phyloP scores from a whole-genome alignment of 2,113 vertebrate genomes.

The Tonatia bakeri region DNA sequence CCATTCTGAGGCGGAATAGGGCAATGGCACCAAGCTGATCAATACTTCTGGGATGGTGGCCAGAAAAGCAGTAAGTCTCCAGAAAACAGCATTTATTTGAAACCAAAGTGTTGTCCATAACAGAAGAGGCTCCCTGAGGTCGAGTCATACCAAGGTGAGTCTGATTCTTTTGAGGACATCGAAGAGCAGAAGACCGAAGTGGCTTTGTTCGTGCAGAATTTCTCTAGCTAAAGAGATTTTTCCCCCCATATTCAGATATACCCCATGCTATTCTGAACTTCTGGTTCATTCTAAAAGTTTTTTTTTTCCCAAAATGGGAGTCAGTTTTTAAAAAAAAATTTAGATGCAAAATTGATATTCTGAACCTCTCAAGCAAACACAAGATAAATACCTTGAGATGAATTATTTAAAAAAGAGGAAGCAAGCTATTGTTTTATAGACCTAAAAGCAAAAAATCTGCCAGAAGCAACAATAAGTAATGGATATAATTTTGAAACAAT shows the following conservation, averaged over 20 bases:
- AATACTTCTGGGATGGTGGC: constrained; percentile 62
- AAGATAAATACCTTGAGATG: not conserved
- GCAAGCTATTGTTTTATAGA: not conserved
- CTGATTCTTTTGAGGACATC: not conserved
- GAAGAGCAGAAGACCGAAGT: not conserved
- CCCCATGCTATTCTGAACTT: not conserved
- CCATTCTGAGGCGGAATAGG: constrained; percentile 4
- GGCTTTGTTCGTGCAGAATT: not conserved
- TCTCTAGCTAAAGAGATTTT: not conserved
- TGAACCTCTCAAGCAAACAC: not conserved
- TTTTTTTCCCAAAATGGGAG: not conserved
- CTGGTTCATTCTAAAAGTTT: not conserved
- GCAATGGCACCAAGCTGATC: constrained; percentile 27
- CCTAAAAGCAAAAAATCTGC: not conserved
- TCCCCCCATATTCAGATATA: not conserved
- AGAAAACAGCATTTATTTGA: constrained; percentile 33
- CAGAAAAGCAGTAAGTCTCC: constrained; percentile 45
- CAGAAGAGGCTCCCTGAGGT: not conserved
- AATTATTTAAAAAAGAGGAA: not conserved
- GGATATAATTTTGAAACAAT: constrained; percentile 8
- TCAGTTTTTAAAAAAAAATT: not conserved
- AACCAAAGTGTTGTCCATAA: not conserved
- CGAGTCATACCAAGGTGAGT: not conserved
- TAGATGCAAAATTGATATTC: not conserved
- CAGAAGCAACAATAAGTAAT: not conserved